These are phyloP conservation scores for Choreutis nemorana DNA, from an alignment of 2,888 invertebrate genomes.

Conservation along the genomic window DNA sequence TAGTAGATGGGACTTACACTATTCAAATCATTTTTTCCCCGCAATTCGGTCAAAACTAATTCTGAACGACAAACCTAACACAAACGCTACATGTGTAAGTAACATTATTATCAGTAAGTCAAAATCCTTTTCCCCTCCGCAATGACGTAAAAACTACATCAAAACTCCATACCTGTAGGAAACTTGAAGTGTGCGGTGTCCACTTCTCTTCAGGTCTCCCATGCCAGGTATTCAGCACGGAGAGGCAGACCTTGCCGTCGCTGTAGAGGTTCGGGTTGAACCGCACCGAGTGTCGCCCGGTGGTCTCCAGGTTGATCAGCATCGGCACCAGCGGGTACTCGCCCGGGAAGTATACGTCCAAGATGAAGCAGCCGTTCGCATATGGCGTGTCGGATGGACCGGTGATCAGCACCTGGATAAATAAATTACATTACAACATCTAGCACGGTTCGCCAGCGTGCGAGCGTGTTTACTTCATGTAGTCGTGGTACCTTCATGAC, in stretches of 20 bases:
- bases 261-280: slow-evolving; percentile 95
- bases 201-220: slow-evolving; percentile 96
- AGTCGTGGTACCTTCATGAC: slow-evolving; percentile 81
- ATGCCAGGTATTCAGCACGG: slow-evolving; percentile 96
- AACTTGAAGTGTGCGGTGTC: slow-evolving; percentile 95
- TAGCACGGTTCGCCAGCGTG: not conserved
- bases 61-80: no score
- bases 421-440: not conserved
- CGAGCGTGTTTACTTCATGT: not conserved
- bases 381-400: slow-evolving; percentile 93
- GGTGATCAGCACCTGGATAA: slow-evolving; percentile 82
- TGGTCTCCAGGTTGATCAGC: slow-evolving; percentile 91
- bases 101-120: no score
- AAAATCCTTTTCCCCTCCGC: no score
- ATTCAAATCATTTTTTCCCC: no score
- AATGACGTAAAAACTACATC: no score
- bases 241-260: slow-evolving; percentile 93
- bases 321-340: slow-evolving; percentile 86
- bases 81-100: no score
- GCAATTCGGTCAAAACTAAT: no score
- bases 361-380: slow-evolving; percentile 90
- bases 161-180: slow-evolving; percentile 70
- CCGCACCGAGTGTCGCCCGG: slow-evolving; percentile 86
- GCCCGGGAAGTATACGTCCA: slow-evolving; percentile 90
- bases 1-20: no score